These are phyloP conservation scores for Lepidurus couesii DNA, from an alignment of 1,140 invertebrate species.

Conservation along the genomic window DNA sequence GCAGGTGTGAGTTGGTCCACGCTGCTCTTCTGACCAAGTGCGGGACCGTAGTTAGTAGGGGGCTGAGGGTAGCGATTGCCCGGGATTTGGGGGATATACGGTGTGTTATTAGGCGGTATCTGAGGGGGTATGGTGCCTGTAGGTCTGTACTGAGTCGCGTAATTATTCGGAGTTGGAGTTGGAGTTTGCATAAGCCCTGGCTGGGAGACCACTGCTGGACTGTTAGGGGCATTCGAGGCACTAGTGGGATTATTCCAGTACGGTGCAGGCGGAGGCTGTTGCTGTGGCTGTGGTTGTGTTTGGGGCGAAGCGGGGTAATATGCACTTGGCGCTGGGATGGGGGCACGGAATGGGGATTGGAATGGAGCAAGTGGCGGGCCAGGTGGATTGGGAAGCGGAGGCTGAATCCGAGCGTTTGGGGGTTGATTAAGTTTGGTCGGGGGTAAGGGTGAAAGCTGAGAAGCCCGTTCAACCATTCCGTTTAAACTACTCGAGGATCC, in stretches of 20 bases:
- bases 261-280: background rate
- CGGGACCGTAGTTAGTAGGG: background rate
- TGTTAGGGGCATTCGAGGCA: background rate
- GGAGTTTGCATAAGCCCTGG: background rate
- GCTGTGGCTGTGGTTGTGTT: background rate
- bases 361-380: no score
- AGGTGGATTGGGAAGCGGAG: background rate
- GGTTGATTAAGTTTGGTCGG: background rate
- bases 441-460: background rate
- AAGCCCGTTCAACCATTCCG: background rate
- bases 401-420: background rate
- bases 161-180: background rate
- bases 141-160: background rate
- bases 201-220: background rate
- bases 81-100: background rate
- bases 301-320: background rate
- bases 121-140: background rate
- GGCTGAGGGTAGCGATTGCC: background rate
- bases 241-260: background rate
- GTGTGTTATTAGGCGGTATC: background rate
- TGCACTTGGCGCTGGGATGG: background rate
- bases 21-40: background rate
- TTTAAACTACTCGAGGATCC: background rate
- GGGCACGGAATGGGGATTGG: background rate
- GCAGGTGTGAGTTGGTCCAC: constrained; percentile 24